Evolutionary conservation across 2,888 invertebrate species (phyloP).

Genomic region (Anagyrus pseudococci): DNA sequence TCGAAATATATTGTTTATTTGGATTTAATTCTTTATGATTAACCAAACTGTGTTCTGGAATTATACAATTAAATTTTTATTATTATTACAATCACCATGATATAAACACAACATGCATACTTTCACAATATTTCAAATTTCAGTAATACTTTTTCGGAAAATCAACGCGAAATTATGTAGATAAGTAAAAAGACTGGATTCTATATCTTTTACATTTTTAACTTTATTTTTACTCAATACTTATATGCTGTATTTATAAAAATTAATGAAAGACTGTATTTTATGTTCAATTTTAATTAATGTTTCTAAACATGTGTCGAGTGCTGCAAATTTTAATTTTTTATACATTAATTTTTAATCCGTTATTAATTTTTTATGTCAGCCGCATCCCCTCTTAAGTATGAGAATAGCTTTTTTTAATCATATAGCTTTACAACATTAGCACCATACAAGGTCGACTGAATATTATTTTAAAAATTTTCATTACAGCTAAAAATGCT

Average conservation of each 20-base stretch:
- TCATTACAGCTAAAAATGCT: constrained; percentile 35
- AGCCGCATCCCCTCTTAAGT: constrained; percentile 27
- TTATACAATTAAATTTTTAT: constrained; percentile 10
- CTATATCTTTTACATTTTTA: constrained; percentile 8
- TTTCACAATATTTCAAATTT: constrained; percentile 41
- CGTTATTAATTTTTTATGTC: constrained; percentile 8
- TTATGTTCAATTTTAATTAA: constrained; percentile 4
- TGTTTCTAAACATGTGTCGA: no score
- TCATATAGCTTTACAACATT: constrained; percentile 25
- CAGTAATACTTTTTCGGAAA: constrained; percentile 41
- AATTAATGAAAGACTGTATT: constrained; percentile 15
- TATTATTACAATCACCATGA: constrained; percentile 6
- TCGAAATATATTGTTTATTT: constrained; percentile 24
- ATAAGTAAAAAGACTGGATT: constrained; percentile 3
- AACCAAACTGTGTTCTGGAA: constrained; percentile 15
- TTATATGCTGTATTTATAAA: constrained; percentile 5
- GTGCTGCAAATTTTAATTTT: no score
- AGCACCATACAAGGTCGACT: constrained; percentile 35
- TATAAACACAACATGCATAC: constrained; percentile 25
- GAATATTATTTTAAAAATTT: no score
- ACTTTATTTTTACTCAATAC: constrained; percentile 12
- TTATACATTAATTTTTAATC: constrained; percentile 12
- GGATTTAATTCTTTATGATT: constrained; percentile 2
- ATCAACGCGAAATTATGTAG: background rate
- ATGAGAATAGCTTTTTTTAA: constrained; percentile 26